A percentile compares a stretch with the other conserved stretches of the same genome.
Evolutionary conservation across 2,888 invertebrate genomes (phyloP).

Genomic region (Galerucella pusilla): DNA sequence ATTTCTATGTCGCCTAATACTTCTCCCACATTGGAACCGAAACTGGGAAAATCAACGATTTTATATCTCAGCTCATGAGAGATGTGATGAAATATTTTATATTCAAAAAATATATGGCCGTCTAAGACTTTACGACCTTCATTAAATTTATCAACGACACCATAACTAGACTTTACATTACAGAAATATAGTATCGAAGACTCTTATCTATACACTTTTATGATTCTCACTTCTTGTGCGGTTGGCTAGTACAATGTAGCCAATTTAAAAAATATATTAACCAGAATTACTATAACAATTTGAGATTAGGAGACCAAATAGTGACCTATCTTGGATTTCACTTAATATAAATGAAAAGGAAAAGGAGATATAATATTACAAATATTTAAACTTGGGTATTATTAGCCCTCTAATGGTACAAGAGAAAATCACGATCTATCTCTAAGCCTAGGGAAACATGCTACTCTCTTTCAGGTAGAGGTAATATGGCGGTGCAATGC

Average conservation of each 20-base stretch:
- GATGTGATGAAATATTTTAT: not conserved
- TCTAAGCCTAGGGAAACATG: too few species aligned
- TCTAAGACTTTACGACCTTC: conserved; percentile 8
- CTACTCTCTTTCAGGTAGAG: too few species aligned
- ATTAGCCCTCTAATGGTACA: too few species aligned
- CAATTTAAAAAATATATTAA: not conserved
- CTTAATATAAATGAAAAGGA: too few species aligned
- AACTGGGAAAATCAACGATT: not conserved
- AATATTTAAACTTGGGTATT: too few species aligned
- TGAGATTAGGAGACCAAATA: too few species aligned
- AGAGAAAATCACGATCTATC: too few species aligned
- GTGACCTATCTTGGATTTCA: too few species aligned
- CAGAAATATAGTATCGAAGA: not conserved
- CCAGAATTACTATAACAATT: too few species aligned
- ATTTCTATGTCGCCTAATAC: not conserved
- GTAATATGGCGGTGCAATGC: too few species aligned
- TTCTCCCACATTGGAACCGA: not conserved
- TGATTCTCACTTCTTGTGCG: not conserved
- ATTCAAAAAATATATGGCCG: conserved; percentile 3
- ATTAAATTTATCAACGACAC: conserved; percentile 7
- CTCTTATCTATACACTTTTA: conserved; percentile 3
- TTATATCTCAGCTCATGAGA: not conserved
- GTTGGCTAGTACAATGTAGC: not conserved
- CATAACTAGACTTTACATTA: conserved; percentile 4
- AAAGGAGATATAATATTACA: too few species aligned